A percentile compares a stretch with the other conserved stretches of the same genome.
Conservation (phyloP, 2,888 invertebrate genomes). For the Vandiemenella viatica region DNA sequence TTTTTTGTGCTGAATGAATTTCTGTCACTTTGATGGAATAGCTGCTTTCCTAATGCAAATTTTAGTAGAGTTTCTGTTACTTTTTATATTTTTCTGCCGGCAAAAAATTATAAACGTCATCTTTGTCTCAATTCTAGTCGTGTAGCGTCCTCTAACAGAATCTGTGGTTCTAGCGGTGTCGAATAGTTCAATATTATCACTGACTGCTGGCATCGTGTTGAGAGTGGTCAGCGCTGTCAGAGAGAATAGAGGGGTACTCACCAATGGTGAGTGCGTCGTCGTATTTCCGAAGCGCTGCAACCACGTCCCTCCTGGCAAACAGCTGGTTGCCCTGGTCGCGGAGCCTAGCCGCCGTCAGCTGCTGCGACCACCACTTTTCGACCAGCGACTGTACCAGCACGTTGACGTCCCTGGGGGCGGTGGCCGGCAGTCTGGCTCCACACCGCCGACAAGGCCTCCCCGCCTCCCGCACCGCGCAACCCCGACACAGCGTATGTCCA, state of each 20-base stretch:
- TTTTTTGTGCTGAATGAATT: no score
- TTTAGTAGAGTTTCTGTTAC: no score
- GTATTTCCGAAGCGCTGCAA: constrained; percentile 37
- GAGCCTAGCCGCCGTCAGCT: constrained; percentile 39
- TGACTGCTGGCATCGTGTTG: no score
- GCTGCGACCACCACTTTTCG: constrained; percentile 45
- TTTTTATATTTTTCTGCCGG: no score
- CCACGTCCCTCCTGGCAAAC: constrained; percentile 31
- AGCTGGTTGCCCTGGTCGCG: constrained; percentile 39
- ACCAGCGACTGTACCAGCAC: constrained; percentile 43
- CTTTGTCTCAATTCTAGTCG: no score
- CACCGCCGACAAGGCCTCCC: constrained; percentile 29
- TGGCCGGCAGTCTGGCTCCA: constrained; percentile 10
- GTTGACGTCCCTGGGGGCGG: constrained; percentile 27
- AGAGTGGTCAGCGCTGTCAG: no score
- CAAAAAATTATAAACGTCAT: no score
- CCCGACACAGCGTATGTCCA: constrained; percentile 46
- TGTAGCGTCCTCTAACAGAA: no score
- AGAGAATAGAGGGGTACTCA: constrained; percentile 25
- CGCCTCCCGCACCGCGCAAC: constrained; percentile 15
- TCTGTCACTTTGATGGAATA: no score
- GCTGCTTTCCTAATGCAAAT: no score
- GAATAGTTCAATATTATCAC: no score
- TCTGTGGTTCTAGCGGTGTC: no score
- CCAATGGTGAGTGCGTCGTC: constrained; percentile 38